Percentiles rank a stretch among this genome's conserved stretches.
phyloP scores from a whole-genome alignment of 2,888 invertebrate species.

The Rhagophthalmus giganteus region DNA sequence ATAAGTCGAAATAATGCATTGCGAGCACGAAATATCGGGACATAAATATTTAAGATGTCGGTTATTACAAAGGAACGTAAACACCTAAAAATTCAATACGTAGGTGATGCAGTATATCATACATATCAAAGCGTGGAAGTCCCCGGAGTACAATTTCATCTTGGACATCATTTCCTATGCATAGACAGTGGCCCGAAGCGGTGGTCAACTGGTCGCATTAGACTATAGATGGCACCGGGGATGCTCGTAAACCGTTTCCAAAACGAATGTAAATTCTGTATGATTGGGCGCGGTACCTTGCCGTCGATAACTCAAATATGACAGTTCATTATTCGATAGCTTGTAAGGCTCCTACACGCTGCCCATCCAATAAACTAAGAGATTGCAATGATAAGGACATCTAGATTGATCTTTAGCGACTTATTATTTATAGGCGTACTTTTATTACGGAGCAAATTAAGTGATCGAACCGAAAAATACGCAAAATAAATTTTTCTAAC shows the following conservation, averaged over 20 bases:
- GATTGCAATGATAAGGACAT: slow-evolving; percentile 35
- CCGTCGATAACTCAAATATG: slow-evolving; percentile 52
- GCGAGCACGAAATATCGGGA: slow-evolving; percentile 13
- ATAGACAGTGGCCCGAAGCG: slow-evolving; percentile 42
- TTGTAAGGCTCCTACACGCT: slow-evolving; percentile 49
- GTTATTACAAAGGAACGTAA: slow-evolving; percentile 23
- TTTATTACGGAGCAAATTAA: slow-evolving; percentile 15
- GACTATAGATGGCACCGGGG: slow-evolving; percentile 56
- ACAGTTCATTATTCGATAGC: slow-evolving; percentile 53
- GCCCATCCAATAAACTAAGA: slow-evolving; percentile 33
- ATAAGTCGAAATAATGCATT: slow-evolving; percentile 12
- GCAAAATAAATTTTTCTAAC: too few species aligned
- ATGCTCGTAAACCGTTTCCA: slow-evolving; percentile 49
- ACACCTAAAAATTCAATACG: slow-evolving; percentile 35
- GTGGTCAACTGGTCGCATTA: slow-evolving; percentile 54
- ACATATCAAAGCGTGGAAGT: slow-evolving; percentile 46
- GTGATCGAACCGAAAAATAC: slow-evolving; percentile 2
- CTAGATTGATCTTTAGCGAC: slow-evolving; percentile 35
- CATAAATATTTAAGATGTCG: slow-evolving; percentile 24
- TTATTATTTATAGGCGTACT: slow-evolving; percentile 27
- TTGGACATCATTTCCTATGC: slow-evolving; percentile 49
- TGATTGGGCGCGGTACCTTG: slow-evolving; percentile 48
- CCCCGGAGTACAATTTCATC: slow-evolving; percentile 45
- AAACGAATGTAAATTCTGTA: slow-evolving; percentile 53
- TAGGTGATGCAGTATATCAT: slow-evolving; percentile 54